Percentiles rank a stretch among this genome's conserved stretches.
Evolutionary conservation across 1,140 invertebrate species (phyloP).

Genomic region (Meteorus sp.): DNA sequence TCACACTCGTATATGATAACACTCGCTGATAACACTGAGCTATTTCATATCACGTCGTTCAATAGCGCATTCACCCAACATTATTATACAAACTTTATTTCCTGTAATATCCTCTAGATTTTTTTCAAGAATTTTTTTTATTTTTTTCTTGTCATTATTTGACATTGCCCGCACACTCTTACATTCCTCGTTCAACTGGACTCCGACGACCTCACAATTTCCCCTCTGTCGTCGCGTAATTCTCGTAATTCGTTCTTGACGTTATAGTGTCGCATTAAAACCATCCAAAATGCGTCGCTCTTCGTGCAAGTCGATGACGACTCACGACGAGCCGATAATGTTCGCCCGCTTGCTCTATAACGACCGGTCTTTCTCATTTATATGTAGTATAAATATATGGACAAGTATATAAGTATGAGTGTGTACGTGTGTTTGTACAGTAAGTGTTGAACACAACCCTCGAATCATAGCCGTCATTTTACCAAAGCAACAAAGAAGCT

Average conservation of each 20-base stretch:
- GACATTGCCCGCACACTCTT: background rate
- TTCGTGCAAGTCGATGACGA: slow-evolving; percentile 33
- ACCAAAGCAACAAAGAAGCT: background rate
- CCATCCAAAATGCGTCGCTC: slow-evolving; percentile 33
- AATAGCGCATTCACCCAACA: background rate
- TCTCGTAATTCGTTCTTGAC: slow-evolving; percentile 32
- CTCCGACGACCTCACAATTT: no score
- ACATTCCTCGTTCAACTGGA: no score
- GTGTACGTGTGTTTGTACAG: no score
- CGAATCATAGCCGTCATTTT: no score
- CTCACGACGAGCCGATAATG: slow-evolving; percentile 39
- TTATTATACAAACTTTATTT: no score
- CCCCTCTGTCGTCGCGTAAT: slow-evolving; percentile 24
- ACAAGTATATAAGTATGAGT: background rate
- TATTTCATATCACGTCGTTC: background rate
- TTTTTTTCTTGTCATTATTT: no score
- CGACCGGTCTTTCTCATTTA: background rate
- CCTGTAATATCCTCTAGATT: no score
- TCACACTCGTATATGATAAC: background rate
- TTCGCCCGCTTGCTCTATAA: slow-evolving; percentile 15
- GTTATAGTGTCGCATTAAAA: slow-evolving; percentile 38
- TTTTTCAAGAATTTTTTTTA: no score
- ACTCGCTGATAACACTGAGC: background rate
- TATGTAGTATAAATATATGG: background rate
- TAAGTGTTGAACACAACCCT: no score